Evolutionary conservation across 1,140 invertebrate species (phyloP), one percentile per base, ranked within the genome.

Genomic region (Leguminivora glycinivorella): DNA sequence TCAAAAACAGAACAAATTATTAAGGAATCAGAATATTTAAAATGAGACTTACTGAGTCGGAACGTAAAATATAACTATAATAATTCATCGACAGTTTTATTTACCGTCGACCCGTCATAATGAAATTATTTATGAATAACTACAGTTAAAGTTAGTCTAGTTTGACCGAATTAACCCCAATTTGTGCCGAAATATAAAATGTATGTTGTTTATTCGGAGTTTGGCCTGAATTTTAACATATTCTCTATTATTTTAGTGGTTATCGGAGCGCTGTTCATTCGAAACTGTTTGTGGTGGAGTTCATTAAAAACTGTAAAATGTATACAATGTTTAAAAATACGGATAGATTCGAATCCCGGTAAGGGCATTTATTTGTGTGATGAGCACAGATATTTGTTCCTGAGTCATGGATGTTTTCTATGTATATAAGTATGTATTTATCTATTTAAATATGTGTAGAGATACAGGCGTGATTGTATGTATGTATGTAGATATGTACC

Each of bases 81-180:
- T n/a, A 43, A 43, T 43, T n/a, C 3, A 4, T 43, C 34, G 34
- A 12, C 10, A 38, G 34, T 38, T 38, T 52, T 22, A 19, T 52
- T 52, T 52, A 22, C 9, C 10, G 14, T 52, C 6, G n/a, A 2
- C 19, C 47, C 47, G 19, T 52, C 22, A 9, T 52, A 52, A 52
- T 22, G 9, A 6, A 22, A 22, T 52, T 52, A 52, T 52, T 52
- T 22, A 52, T 52, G 47, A 52, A 52, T 19, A 19, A 43, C 4
- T 10, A 9, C 19, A 22, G 17, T 22, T 22, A 22, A 52, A 52
- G 47, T 52, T 22, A 52, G 17, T 22, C 19, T 22, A 19, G 47
- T 52, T 52, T 19, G 19, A 10, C 9, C 47, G 47, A 52, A 52
- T 52, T 52, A 52, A 22, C 47, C 47, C 47, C 47, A 52, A 52